Evolutionary conservation across 64 coral and sea anemone genomes (phyloP).

Genomic region (Stichodactyla mertensii): DNA sequence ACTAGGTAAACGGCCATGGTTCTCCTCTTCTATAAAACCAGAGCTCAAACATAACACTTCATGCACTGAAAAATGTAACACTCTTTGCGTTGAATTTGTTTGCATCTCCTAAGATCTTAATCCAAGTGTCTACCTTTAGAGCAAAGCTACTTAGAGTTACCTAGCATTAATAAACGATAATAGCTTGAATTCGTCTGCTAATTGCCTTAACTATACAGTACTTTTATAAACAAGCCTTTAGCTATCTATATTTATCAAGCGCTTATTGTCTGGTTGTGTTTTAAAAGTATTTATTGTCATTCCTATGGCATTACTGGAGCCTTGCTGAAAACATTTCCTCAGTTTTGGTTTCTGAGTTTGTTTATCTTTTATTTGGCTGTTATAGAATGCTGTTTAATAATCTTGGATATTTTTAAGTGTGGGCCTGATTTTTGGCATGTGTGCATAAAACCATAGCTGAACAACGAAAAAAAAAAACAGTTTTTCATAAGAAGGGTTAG

Average conservation of each 20-base stretch:
- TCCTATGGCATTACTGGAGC: background rate
- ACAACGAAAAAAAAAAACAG: too few relatives aligned
- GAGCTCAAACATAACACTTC: background rate
- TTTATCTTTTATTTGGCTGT: too few relatives aligned
- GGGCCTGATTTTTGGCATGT: too few relatives aligned
- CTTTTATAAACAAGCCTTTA: background rate
- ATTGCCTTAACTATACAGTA: constrained; percentile 8
- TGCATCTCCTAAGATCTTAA: too few relatives aligned
- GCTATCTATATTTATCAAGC: background rate
- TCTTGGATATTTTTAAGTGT: too few relatives aligned
- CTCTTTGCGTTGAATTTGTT: too few relatives aligned
- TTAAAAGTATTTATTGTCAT: background rate
- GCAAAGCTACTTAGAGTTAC: background rate
- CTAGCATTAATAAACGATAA: constrained; percentile 4
- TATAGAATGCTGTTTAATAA: too few relatives aligned
- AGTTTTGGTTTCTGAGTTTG: too few relatives aligned
- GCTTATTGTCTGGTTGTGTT: background rate
- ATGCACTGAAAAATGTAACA: too few relatives aligned
- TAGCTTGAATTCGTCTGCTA: constrained; percentile 5
- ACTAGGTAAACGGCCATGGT: background rate
- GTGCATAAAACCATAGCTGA: too few relatives aligned
- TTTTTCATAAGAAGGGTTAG: too few relatives aligned
- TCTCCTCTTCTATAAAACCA: background rate
- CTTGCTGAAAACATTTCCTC: too few relatives aligned
- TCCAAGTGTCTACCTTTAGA: background rate